A percentile compares a stretch with the other conserved stretches of the same genome.
Conservation (phyloP, 1,140 invertebrate genomes). For the Drosophila mojavensis region DNA sequence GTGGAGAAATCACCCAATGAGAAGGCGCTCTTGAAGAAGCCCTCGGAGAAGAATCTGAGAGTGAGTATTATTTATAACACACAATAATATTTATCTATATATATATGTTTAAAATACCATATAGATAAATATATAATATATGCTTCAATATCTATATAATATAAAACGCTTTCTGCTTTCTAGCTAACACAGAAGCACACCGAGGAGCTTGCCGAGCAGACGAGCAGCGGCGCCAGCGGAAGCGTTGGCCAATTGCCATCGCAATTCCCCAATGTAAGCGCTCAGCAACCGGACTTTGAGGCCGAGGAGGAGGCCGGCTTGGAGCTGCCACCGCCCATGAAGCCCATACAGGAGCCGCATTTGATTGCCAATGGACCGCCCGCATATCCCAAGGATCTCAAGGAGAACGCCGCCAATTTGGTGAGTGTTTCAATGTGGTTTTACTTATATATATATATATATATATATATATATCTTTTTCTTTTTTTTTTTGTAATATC, state of each 20-base stretch:
- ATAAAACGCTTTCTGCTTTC: slow-evolving; percentile 27
- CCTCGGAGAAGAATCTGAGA: slow-evolving; percentile 92
- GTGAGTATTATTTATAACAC: slow-evolving; percentile 85
- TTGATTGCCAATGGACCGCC: slow-evolving; percentile 85
- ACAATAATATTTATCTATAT: slow-evolving; percentile 3
- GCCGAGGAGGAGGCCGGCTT: slow-evolving; percentile 91
- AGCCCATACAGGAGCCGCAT: slow-evolving; percentile 92
- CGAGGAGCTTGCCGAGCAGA: slow-evolving; percentile 67
- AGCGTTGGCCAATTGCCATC: slow-evolving; percentile 46
- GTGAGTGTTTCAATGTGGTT: slow-evolving; percentile 84
- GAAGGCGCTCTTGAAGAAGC: slow-evolving; percentile 88
- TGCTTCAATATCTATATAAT: slow-evolving; percentile 6
- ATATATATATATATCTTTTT: too few species aligned
- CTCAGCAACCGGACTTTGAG: slow-evolving; percentile 85
- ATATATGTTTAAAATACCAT: slow-evolving; percentile 18
- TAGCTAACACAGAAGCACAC: slow-evolving; percentile 72
- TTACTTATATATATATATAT: not conserved
- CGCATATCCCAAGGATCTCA: slow-evolving; percentile 85
- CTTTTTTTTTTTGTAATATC: not conserved
- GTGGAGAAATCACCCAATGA: slow-evolving; percentile 89
- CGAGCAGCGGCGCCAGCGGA: slow-evolving; percentile 55
- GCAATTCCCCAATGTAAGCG: slow-evolving; percentile 56
- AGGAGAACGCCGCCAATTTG: slow-evolving; percentile 88
- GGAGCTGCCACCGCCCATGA: slow-evolving; percentile 97
- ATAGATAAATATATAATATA: not conserved